These are phyloP conservation scores for Syngnathus rostellatus DNA, from an alignment of 2,797 vertebrate species.

Conservation along the genomic window DNA sequence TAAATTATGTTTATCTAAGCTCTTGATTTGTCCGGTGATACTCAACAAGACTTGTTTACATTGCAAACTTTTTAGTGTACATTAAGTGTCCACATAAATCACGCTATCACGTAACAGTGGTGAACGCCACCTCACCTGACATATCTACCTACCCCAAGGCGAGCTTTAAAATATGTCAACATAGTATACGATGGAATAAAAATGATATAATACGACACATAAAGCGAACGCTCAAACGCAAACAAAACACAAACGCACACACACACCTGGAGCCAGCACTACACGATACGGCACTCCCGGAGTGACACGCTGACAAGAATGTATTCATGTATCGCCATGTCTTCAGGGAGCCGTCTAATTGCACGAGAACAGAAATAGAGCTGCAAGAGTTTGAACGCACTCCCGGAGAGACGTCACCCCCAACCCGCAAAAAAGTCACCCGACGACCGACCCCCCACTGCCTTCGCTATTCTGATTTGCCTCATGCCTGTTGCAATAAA, in stretches of 20 bases:
- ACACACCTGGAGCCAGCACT: constrained; percentile 25
- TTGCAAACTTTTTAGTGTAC: neutral
- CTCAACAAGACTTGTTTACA: neutral
- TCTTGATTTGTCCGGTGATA: neutral
- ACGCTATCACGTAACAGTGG: neutral
- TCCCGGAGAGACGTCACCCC: constrained; percentile 64
- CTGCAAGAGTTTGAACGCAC: constrained; percentile 53
- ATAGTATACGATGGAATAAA: constrained; percentile 24
- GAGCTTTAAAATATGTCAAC: constrained; percentile 12
- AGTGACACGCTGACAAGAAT: constrained; percentile 53
- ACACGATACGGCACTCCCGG: constrained; percentile 17
- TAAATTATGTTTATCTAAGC: neutral
- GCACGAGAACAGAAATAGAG: constrained; percentile 71
- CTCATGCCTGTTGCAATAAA: constrained; percentile 66
- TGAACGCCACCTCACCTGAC: neutral
- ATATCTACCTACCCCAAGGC: constrained; percentile 1
- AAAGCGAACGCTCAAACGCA: constrained; percentile 31
- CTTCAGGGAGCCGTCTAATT: constrained; percentile 73
- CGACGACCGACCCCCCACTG: constrained; percentile 57
- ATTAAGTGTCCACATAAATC: neutral
- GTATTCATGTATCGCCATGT: constrained; percentile 53
- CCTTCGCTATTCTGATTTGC: constrained; percentile 61
- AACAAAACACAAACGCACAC: constrained; percentile 26
- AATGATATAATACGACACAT: constrained; percentile 35
- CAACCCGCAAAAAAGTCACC: constrained; percentile 42